Evolutionary conservation across 2,888 invertebrate species (phyloP).

Genomic region (Teleiodes luculella): DNA sequence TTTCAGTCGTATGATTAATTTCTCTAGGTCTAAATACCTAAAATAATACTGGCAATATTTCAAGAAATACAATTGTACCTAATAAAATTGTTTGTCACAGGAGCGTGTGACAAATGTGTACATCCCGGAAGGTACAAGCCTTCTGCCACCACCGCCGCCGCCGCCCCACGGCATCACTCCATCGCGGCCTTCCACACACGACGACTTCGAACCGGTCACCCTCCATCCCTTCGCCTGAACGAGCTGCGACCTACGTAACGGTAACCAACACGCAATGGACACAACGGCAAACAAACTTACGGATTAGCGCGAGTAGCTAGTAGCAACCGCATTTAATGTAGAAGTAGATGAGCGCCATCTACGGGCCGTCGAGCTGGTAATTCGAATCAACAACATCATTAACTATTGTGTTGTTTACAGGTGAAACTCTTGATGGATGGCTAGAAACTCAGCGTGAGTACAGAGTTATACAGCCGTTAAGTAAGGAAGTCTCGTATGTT

Average conservation of each 20-base stretch:
- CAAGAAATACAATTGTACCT: background rate
- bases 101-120: conserved; percentile 80
- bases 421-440: too few species aligned
- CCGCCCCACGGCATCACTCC: conserved; percentile 75
- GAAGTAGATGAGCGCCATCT: background rate
- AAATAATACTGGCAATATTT: too few species aligned
- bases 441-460: too few species aligned
- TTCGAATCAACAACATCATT: too few species aligned
- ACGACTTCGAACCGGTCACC: conserved; percentile 80
- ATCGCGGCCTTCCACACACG: conserved; percentile 75
- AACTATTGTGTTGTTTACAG: too few species aligned
- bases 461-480: too few species aligned
- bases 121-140: conserved; percentile 84
- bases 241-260: background rate
- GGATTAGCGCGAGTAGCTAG: conserved; percentile 15
- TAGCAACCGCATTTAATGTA: conserved; percentile 4
- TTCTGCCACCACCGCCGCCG: conserved; percentile 81
- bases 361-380: background rate
- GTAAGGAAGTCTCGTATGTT: too few species aligned
- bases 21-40: too few species aligned
- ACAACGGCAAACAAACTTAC: conserved; percentile 2
- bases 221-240: conserved; percentile 72
- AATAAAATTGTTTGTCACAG: conserved; percentile 42
- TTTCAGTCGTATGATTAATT: too few species aligned
- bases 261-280: background rate